Evolutionary conservation across 2,797 vertebrate species (phyloP).

Genomic region (Rhinoraja longicauda): DNA sequence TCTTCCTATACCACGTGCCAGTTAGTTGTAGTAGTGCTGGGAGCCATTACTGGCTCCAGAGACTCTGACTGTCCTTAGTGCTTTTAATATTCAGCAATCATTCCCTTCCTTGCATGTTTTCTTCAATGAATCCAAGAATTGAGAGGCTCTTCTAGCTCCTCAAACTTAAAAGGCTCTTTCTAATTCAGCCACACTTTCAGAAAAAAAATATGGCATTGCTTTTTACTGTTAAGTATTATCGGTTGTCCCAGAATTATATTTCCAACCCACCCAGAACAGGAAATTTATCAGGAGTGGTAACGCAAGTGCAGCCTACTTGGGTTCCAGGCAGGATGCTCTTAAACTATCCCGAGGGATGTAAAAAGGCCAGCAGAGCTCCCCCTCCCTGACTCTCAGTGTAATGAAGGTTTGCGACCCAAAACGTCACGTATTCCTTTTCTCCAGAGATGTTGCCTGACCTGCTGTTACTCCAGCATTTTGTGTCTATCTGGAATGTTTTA

Average conservation of each 20-base stretch:
- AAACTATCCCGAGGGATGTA: background rate
- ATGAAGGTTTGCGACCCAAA: too few species aligned
- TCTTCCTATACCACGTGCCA: background rate
- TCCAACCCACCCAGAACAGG: background rate
- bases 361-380: background rate
- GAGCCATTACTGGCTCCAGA: background rate
- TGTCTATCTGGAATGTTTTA: background rate
- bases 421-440: too few species aligned
- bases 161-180: background rate
- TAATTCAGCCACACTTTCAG: too few species aligned
- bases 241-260: background rate
- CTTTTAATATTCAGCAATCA: background rate
- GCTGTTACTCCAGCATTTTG: too few species aligned
- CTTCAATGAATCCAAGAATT: background rate
- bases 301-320: background rate
- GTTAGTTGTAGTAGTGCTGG: background rate
- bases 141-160: background rate
- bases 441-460: too few species aligned
- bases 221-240: background rate
- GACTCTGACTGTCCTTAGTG: too few species aligned
- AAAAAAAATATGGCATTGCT: background rate
- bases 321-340: background rate
- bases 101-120: background rate
- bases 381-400: too few species aligned
- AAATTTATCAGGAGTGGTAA: background rate